These are phyloP conservation scores for Stenodema calcarata DNA, from an alignment of 2,888 invertebrate species.

Conservation along the genomic window DNA sequence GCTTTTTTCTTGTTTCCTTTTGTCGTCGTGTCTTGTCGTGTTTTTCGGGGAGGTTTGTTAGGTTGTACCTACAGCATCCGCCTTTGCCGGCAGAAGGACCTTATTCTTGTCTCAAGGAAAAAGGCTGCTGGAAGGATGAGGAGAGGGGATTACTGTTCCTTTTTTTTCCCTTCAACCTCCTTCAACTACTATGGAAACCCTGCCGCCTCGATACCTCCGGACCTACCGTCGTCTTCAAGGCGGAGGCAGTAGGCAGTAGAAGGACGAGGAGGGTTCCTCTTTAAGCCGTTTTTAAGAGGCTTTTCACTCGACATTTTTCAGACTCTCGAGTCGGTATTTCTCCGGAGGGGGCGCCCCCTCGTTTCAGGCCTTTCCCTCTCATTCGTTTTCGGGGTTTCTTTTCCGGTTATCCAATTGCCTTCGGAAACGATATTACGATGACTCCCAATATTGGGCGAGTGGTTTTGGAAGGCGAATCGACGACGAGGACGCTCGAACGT, in stretches of 20 bases:
- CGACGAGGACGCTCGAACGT: no score
- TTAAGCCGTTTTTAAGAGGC: constrained; percentile 4
- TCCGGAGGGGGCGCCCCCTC: background rate
- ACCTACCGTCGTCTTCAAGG: background rate
- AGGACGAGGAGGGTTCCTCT: no score
- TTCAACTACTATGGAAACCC: constrained; percentile 5
- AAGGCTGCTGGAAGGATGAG: background rate
- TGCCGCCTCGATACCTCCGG: background rate
- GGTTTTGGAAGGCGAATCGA: no score
- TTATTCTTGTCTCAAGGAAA: background rate
- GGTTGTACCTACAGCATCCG: background rate
- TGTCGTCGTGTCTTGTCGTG: no score
- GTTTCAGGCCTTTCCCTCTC: background rate
- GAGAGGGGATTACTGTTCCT: background rate
- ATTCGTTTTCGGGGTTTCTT: no score
- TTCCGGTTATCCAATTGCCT: no score
- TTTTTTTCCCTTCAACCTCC: background rate
- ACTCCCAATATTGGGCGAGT: no score
- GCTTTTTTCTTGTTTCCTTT: no score
- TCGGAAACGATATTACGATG: no score
- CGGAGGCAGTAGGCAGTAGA: no score
- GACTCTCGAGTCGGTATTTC: background rate
- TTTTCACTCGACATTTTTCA: background rate
- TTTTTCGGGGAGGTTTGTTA: background rate
- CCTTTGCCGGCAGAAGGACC: background rate